phyloP scores from a whole-genome alignment of 2,113 vertebrate species.

The Trogon surrucura region DNA sequence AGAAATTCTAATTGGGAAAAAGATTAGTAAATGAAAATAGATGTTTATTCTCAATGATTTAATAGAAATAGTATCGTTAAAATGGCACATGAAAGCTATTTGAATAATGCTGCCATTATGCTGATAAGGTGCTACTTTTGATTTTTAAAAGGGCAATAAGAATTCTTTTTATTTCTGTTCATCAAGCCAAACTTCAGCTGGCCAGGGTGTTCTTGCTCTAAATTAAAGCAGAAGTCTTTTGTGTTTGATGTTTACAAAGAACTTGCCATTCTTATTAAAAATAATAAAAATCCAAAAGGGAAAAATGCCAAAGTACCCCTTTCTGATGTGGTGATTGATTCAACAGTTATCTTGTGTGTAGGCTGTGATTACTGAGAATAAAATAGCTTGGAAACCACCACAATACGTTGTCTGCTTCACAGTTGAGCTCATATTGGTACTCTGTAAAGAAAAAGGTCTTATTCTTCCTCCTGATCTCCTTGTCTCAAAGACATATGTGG shows the following conservation, averaged over 20 bases:
- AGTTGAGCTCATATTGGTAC: not conserved
- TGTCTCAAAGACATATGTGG: constrained; percentile 19
- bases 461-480: not conserved
- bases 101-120: constrained; percentile 34
- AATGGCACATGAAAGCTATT: constrained; percentile 20
- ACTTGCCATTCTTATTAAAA: constrained; percentile 12
- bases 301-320: not conserved
- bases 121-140: constrained; percentile 56
- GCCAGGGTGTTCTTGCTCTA: not conserved
- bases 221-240: constrained; percentile 42
- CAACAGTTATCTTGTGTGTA: not conserved
- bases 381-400: not conserved
- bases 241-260: constrained; percentile 9
- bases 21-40: constrained; percentile 44
- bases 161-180: not conserved
- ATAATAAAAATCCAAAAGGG: not conserved
- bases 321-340: not conserved
- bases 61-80: not conserved
- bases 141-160: constrained; percentile 15
- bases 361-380: not conserved
- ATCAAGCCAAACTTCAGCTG: not conserved
- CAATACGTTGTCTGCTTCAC: not conserved
- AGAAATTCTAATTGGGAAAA: constrained; percentile 49
- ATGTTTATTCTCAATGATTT: constrained; percentile 51
- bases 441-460: not conserved